Percentiles rank a stretch among this genome's conserved stretches.
Evolutionary conservation across 2,888 invertebrate genomes (phyloP).

Genomic region (Nineta flava): DNA sequence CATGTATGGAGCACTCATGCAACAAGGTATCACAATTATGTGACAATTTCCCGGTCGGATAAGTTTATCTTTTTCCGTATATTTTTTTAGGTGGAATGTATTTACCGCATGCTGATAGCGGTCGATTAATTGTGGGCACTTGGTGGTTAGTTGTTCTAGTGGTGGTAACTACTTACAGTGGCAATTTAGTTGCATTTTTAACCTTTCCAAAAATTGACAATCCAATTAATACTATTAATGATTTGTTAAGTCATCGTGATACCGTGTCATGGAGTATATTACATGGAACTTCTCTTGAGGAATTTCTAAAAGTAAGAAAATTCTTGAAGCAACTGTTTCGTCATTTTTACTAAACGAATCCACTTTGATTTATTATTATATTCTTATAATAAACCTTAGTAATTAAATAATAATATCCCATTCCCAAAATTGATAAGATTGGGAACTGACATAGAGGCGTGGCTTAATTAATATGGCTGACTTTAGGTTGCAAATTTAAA

Average conservation of each 20-base stretch:
- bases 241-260: slow-evolving; percentile 39
- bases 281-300: slow-evolving; percentile 59
- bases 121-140: slow-evolving; percentile 67
- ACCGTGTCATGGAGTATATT: slow-evolving; percentile 60
- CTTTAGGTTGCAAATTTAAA: too few species aligned
- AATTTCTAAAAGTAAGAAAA: slow-evolving; percentile 33
- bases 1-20: slow-evolving; percentile 76
- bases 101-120: slow-evolving; percentile 71
- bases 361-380: too few species aligned
- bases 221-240: slow-evolving; percentile 50
- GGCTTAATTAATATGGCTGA: too few species aligned
- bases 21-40: slow-evolving; percentile 50
- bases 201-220: slow-evolving; percentile 75
- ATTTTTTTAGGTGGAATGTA: slow-evolving; percentile 60
- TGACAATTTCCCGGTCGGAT: too few species aligned
- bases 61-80: too few species aligned
- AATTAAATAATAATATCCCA: too few species aligned
- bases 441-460: too few species aligned
- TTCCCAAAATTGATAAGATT: too few species aligned
- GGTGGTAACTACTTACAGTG: slow-evolving; percentile 80
- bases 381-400: too few species aligned
- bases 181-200: slow-evolving; percentile 80
- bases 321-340: background rate
- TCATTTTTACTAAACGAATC: background rate
- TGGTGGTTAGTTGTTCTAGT: slow-evolving; percentile 90